Evolutionary conservation across 2,888 invertebrate genomes (phyloP), one percentile per base, ranked within the genome.

Genomic region (Zaprionus lineosus): DNA sequence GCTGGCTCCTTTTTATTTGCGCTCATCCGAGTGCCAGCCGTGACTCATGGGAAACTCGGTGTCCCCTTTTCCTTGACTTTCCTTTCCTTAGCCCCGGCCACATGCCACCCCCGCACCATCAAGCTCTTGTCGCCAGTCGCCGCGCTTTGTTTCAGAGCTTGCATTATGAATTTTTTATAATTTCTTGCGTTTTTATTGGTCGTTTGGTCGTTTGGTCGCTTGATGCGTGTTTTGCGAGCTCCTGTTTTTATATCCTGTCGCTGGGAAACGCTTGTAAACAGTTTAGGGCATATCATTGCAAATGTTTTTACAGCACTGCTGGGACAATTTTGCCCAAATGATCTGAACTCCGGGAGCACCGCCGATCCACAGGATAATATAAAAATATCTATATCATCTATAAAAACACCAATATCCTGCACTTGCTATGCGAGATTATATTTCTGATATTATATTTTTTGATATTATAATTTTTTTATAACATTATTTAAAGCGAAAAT

Each of bases 141-240:
- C 5, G 1, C 29, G 12, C 44, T 43, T 48, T 60, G 56, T 72
- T 79, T 81, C 60, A 66, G 68, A 56, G 52, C 68, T 68, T 69
- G 64, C 84, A 74, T 79, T 81, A 69, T 79, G 81, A 74, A 77
- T 81, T 79, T 83, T 79, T 79, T 77, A 83, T 72, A 74, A 81
- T 77, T 72, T 62, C 61, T 65, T 63, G 64, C 37, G 57, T 63
- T 83, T 79, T 79, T 77, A 77, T 77, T 76, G 81, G 67, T 44
- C 46, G 44, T 67, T 67, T 48, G 46, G 33, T 19, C 39, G 39
- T 29, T 73, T 50, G 51, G 37, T 40, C 44, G 21, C 41, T 56
- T 47, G 21, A 50, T 16, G 36, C 31, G 47, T 40, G 15, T 15
- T 33, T 46, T 33, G 47, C 40, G 40, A 19, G 8, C 24, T 24